Evolutionary conservation across 1,140 invertebrate genomes (phyloP).

Genomic region (Hycleus phaleratus): DNA sequence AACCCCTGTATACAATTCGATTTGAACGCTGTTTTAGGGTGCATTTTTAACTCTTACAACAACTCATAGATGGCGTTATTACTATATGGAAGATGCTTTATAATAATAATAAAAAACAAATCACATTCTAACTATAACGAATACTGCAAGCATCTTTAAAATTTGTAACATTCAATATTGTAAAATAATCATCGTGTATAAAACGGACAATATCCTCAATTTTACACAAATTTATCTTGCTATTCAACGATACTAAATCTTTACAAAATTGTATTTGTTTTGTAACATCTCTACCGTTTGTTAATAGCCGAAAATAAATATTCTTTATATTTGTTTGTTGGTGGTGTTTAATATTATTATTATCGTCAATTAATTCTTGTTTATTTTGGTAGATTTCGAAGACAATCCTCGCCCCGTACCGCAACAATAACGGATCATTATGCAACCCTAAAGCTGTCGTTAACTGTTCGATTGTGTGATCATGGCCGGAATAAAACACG

Average conservation of each 20-base stretch:
- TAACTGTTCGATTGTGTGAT: conserved; percentile 79
- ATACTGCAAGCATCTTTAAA: conserved; percentile 69
- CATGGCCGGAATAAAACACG: conserved; percentile 85
- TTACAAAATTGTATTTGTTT: conserved; percentile 73
- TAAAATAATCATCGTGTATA: conserved; percentile 78
- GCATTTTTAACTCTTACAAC: too few species aligned
- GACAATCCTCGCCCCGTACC: conserved; percentile 77
- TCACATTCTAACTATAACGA: too few species aligned
- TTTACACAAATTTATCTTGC: conserved; percentile 61
- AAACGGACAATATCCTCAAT: conserved; percentile 79
- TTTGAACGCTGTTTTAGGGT: too few species aligned
- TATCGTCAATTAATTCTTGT: conserved; percentile 24
- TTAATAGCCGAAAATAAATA: conserved; percentile 74
- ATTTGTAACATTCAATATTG: conserved; percentile 70
- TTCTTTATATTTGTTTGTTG: conserved; percentile 40
- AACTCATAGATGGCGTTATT: too few species aligned
- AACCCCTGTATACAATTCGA: too few species aligned
- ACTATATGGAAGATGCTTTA: too few species aligned
- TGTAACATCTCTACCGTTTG: conserved; percentile 83
- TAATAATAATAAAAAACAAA: too few species aligned
- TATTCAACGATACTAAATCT: conserved; percentile 46
- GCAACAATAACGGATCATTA: conserved; percentile 51
- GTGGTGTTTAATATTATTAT: too few species aligned
- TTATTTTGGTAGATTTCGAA: conserved; percentile 67
- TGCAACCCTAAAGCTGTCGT: conserved; percentile 66